Evolutionary conservation across 2,888 invertebrate genomes (phyloP).

Genomic region (Nebria salina): DNA sequence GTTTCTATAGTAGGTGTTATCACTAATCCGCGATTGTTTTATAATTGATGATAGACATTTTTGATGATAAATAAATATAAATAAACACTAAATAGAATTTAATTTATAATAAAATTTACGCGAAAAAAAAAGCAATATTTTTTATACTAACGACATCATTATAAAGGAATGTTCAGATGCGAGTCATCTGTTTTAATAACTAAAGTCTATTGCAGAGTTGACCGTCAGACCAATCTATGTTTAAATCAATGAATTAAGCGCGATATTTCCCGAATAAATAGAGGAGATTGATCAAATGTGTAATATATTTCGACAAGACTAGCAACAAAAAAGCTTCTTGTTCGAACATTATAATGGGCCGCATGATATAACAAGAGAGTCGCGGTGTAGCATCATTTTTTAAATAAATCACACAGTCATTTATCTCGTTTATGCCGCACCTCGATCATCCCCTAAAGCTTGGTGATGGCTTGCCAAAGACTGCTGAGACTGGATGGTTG

Average conservation of each 20-base stretch:
- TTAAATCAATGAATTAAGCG: neutral
- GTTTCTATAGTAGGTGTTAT: neutral
- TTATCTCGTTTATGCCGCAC: conserved; percentile 14
- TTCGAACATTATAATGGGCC: neutral
- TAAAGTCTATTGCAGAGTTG: neutral
- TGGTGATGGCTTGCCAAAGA: neutral
- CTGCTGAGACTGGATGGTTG: neutral
- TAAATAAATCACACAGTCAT: conserved; percentile 7
- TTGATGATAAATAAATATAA: too few species aligned
- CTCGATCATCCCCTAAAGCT: conserved; percentile 3
- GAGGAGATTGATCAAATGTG: neutral
- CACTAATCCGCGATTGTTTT: neutral
- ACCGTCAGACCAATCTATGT: neutral
- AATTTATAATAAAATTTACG: too few species aligned
- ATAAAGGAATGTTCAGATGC: too few species aligned
- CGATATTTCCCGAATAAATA: neutral
- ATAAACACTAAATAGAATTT: too few species aligned
- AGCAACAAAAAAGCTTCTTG: neutral
- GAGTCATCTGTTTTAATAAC: neutral
- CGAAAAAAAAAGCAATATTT: too few species aligned
- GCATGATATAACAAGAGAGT: neutral
- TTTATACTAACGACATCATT: too few species aligned
- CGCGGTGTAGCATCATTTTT: conserved; percentile 2
- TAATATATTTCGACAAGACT: neutral
- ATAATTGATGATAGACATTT: neutral